phyloP scores from a whole-genome alignment of 2,888 invertebrate species.

The Latrodectus elegans region DNA sequence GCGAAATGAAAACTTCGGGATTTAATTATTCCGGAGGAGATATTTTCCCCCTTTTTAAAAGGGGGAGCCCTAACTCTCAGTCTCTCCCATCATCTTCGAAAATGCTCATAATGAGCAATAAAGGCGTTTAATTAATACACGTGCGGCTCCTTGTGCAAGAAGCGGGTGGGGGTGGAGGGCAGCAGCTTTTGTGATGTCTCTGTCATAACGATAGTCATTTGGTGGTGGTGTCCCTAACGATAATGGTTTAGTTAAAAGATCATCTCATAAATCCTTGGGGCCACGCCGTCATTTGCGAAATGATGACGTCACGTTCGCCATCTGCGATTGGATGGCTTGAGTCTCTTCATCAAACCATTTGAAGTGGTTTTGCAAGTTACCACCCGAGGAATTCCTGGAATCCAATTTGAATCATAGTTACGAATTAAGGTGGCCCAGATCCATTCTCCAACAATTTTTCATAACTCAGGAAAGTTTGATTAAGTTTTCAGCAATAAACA shows the following conservation, averaged over 20 bases:
- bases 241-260: constrained; percentile 65
- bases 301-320: constrained; percentile 57
- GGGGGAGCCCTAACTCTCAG: not conserved
- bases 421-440: constrained; percentile 15
- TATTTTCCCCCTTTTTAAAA: constrained; percentile 46
- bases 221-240: constrained; percentile 39
- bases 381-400: constrained; percentile 27
- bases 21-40: constrained; percentile 52
- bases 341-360: constrained; percentile 14
- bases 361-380: not conserved
- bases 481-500: too few relatives aligned
- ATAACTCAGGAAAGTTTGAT: not conserved
- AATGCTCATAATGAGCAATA: constrained; percentile 58
- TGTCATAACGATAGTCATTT: constrained; percentile 58
- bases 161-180: not conserved
- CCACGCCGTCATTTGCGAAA: constrained; percentile 43
- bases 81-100: constrained; percentile 9
- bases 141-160: not conserved
- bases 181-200: constrained; percentile 32
- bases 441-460: constrained; percentile 18
- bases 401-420: constrained; percentile 39
- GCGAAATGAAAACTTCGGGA: constrained; percentile 17
- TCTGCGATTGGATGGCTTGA: constrained; percentile 39
- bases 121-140: constrained; percentile 64
- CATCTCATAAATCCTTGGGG: constrained; percentile 53